These are phyloP conservation scores for Scaptomyza cyrtandrae DNA, from an alignment of 2,888 invertebrate genomes.

Conservation along the genomic window DNA sequence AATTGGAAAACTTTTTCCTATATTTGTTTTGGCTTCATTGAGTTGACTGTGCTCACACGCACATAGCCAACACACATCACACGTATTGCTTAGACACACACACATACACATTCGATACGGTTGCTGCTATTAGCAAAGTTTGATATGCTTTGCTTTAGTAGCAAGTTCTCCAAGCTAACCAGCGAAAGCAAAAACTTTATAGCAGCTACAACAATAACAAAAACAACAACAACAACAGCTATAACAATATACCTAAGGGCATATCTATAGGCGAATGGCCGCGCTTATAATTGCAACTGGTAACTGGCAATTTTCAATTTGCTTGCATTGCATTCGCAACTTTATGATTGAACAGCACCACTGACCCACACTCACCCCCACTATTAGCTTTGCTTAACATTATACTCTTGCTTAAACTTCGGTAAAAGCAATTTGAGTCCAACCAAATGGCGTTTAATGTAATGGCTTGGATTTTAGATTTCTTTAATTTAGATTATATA, in stretches of 20 bases:
- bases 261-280: slow-evolving; percentile 53
- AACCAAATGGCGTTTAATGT: slow-evolving; percentile 38
- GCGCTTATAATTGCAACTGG: slow-evolving; percentile 71
- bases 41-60: slow-evolving; percentile 59
- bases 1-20: slow-evolving; percentile 78
- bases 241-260: slow-evolving; percentile 18
- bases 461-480: background rate
- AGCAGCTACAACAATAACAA: slow-evolving; percentile 28
- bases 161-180: slow-evolving; percentile 56
- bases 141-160: slow-evolving; percentile 57
- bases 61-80: slow-evolving; percentile 13
- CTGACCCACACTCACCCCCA: slow-evolving; percentile 33
- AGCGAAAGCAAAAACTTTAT: slow-evolving; percentile 56
- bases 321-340: slow-evolving; percentile 50
- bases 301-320: slow-evolving; percentile 66
- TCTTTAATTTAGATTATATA: slow-evolving; percentile 1
- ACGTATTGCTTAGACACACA: slow-evolving; percentile 16
- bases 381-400: background rate
- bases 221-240: slow-evolving; percentile 14
- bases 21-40: slow-evolving; percentile 79
- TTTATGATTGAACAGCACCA: slow-evolving; percentile 43
- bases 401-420: slow-evolving; percentile 7
- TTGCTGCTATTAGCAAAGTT: slow-evolving; percentile 75
- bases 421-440: slow-evolving; percentile 44
- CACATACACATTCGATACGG: slow-evolving; percentile 32